phyloP scores from a whole-genome alignment of 2,888 invertebrate genomes.

The Macaria notata region DNA sequence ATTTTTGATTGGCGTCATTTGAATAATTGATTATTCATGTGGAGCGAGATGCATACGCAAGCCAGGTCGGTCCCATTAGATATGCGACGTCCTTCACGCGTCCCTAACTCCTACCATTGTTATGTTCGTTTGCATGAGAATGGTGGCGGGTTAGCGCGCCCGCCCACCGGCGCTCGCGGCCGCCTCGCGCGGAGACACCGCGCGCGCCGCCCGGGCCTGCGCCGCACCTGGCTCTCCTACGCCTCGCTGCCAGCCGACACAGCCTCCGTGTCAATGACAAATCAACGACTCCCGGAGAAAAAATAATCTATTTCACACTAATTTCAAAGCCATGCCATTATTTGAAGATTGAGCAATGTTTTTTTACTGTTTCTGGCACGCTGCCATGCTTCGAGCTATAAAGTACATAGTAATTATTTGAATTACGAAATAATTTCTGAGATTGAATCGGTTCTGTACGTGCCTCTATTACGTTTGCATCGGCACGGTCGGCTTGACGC shows the following conservation, averaged over 20 bases:
- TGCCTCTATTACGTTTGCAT: slow-evolving; percentile 56
- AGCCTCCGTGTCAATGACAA: slow-evolving; percentile 24
- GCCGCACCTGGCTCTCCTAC: slow-evolving; percentile 17
- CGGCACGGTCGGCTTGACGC: slow-evolving; percentile 44
- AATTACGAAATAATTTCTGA: slow-evolving; percentile 62
- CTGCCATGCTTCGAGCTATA: slow-evolving; percentile 51
- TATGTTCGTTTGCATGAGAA: slow-evolving; percentile 77
- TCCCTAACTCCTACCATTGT: slow-evolving; percentile 81
- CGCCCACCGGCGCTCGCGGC: slow-evolving; percentile 62
- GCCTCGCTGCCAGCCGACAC: slow-evolving; percentile 26
- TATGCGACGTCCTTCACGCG: slow-evolving; percentile 80
- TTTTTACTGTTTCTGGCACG: slow-evolving; percentile 48
- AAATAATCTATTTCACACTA: slow-evolving; percentile 50
- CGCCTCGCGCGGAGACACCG: slow-evolving; percentile 60
- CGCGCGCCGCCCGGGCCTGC: slow-evolving; percentile 24
- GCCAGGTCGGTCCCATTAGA: slow-evolving; percentile 74
- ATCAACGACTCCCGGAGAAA: slow-evolving; percentile 34
- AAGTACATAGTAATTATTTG: slow-evolving; percentile 58
- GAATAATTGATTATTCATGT: slow-evolving; percentile 82
- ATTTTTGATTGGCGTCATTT: slow-evolving; percentile 72
- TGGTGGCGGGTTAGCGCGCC: slow-evolving; percentile 64
- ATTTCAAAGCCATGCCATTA: slow-evolving; percentile 50
- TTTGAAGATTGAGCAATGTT: slow-evolving; percentile 52
- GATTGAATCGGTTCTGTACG: slow-evolving; percentile 58
- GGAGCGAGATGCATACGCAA: slow-evolving; percentile 71